Conservation (phyloP, 2,888 invertebrate genomes). For the Pseudococcus viburni region DNA sequence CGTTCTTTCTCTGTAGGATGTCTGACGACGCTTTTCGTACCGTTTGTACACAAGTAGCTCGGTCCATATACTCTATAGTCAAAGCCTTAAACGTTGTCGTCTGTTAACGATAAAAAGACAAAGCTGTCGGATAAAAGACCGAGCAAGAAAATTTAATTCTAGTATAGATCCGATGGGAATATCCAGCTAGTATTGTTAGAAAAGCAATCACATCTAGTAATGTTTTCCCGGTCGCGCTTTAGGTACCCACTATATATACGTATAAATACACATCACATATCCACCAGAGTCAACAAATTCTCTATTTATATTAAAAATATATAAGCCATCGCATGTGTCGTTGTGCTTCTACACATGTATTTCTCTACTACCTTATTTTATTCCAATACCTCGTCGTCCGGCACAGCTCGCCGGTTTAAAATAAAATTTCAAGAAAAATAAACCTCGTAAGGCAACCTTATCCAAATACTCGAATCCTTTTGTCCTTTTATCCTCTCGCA, state of each 20-base stretch:
- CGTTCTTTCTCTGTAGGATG: no score
- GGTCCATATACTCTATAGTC: no score
- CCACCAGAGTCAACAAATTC: background rate
- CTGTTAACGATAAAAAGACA: slow-evolving; percentile 29
- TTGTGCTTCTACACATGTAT: background rate
- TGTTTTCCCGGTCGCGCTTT: slow-evolving; percentile 16
- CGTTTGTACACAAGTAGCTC: no score
- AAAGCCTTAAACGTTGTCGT: background rate
- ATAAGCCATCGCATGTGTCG: background rate
- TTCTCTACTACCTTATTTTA: background rate
- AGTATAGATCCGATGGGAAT: background rate
- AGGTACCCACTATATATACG: no score
- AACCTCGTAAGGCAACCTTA: background rate
- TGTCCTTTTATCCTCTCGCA: background rate
- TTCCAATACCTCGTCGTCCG: background rate
- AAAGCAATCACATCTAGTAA: slow-evolving; percentile 36
- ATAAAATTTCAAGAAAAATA: background rate
- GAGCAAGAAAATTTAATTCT: slow-evolving; percentile 20
- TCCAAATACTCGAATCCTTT: slow-evolving; percentile 4
- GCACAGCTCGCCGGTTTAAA: background rate
- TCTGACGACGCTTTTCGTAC: no score
- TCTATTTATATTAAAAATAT: slow-evolving; percentile 32
- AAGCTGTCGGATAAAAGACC: slow-evolving; percentile 19
- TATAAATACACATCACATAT: background rate
- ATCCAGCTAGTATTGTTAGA: background rate